A percentile compares a stretch with the other conserved stretches of the same genome.
These are phyloP conservation scores for Himantopus leucocephalus DNA, from an alignment of 2,113 vertebrate genomes.

Conservation along the genomic window DNA sequence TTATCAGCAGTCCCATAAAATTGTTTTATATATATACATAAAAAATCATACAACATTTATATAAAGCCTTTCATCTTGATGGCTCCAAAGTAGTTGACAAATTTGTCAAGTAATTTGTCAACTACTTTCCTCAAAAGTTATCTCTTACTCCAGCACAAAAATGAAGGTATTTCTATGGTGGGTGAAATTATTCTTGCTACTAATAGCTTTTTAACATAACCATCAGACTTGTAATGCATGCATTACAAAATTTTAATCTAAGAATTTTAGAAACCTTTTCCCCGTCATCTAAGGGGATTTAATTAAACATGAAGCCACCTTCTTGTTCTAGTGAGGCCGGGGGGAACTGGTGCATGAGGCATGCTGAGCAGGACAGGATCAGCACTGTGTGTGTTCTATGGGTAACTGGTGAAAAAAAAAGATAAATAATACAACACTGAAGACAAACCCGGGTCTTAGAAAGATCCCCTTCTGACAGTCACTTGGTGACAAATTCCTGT, in stretches of 20 bases:
- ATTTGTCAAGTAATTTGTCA: conserved; percentile 43
- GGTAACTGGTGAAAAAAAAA: background rate
- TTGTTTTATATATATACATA: background rate
- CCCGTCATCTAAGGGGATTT: background rate
- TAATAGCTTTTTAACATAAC: background rate
- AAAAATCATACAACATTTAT: conserved; percentile 18
- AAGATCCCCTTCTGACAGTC: background rate
- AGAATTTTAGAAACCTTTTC: background rate
- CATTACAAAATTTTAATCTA: background rate
- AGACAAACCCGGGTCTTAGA: background rate
- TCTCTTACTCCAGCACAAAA: background rate
- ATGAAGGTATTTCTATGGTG: background rate
- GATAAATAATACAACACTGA: background rate
- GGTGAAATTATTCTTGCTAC: background rate
- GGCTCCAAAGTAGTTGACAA: background rate
- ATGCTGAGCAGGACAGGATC: background rate
- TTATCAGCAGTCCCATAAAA: conserved; percentile 44
- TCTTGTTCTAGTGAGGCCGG: background rate
- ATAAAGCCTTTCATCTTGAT: conserved; percentile 26
- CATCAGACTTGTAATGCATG: background rate
- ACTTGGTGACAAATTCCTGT: background rate
- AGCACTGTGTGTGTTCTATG: accelerated
- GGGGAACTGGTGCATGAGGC: background rate
- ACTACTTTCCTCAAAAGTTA: background rate
- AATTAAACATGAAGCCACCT: background rate